These are phyloP conservation scores for Ochropacha duplaris DNA, from an alignment of 2,888 invertebrate species.

Conservation along the genomic window DNA sequence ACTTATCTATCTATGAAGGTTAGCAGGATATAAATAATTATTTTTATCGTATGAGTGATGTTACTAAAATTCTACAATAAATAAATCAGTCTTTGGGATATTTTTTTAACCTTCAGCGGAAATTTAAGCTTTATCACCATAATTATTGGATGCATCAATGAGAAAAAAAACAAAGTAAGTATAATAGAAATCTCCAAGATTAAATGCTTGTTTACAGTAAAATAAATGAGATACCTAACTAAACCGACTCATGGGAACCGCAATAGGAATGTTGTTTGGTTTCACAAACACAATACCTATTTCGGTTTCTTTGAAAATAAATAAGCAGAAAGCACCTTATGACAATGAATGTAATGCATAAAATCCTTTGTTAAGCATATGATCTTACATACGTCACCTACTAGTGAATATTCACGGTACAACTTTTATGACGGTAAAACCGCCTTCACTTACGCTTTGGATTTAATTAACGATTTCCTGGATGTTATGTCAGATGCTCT, in stretches of 20 bases:
- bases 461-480: conserved; percentile 67
- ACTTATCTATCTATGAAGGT: too few relatives aligned
- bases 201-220: conserved; percentile 42
- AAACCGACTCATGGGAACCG: conserved; percentile 56
- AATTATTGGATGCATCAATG: too few relatives aligned
- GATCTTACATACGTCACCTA: conserved; percentile 39
- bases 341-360: conserved; percentile 19
- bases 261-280: conserved; percentile 38
- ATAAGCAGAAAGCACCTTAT: conserved; percentile 20
- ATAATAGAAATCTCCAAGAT: conserved; percentile 7
- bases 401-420: conserved; percentile 45
- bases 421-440: conserved; percentile 65
- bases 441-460: conserved; percentile 56
- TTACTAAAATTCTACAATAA: neutral
- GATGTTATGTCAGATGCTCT: conserved; percentile 47
- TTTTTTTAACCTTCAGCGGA: too few relatives aligned
- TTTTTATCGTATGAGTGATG: too few relatives aligned
- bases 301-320: conserved; percentile 10
- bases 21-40: neutral
- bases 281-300: conserved; percentile 25
- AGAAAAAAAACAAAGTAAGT: neutral
- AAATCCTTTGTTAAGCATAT: conserved; percentile 24
- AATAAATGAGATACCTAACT: conserved; percentile 42
- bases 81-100: too few relatives aligned
- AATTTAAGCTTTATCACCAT: too few relatives aligned